Conservation (phyloP, 1,140 invertebrate species). For the Trichomalopsis sarcophagae region DNA sequence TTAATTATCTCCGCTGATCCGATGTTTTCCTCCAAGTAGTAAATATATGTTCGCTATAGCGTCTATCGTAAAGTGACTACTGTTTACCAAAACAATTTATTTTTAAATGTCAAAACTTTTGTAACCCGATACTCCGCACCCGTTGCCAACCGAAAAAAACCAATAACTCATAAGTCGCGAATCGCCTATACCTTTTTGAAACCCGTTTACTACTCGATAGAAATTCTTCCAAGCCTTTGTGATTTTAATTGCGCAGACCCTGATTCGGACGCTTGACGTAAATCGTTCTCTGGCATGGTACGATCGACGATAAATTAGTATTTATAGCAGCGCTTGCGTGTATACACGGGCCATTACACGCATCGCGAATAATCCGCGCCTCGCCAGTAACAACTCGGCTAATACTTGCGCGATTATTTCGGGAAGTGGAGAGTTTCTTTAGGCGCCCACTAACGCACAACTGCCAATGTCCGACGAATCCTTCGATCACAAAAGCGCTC, state of each 20-base stretch:
- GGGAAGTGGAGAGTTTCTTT: slow-evolving; percentile 49
- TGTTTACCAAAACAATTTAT: slow-evolving; percentile 31
- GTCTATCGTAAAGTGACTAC: not conserved
- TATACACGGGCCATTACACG: slow-evolving; percentile 39
- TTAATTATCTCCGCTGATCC: not conserved
- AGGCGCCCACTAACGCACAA: slow-evolving; percentile 5
- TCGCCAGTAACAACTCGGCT: not conserved
- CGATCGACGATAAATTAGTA: slow-evolving; percentile 61
- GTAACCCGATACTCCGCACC: slow-evolving; percentile 8
- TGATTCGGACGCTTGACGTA: slow-evolving; percentile 56
- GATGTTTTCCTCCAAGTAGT: not conserved
- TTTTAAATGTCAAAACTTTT: slow-evolving; percentile 4
- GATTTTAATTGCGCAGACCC: not conserved
- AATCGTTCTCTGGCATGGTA: slow-evolving; percentile 57
- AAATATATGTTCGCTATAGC: not conserved
- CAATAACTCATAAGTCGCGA: not conserved
- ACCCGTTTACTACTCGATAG: not conserved
- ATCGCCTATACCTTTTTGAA: too few species aligned
- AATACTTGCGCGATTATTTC: slow-evolving; percentile 51
- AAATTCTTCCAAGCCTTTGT: not conserved
- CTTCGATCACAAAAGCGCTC: slow-evolving; percentile 26
- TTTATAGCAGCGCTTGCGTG: slow-evolving; percentile 61
- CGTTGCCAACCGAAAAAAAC: not conserved
- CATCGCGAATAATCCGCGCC: slow-evolving; percentile 44
- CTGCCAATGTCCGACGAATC: slow-evolving; percentile 39